Percentiles rank a stretch among this genome's conserved stretches.
phyloP scores from a whole-genome alignment of 2,113 vertebrate genomes.

The Seriola rivoliana region DNA sequence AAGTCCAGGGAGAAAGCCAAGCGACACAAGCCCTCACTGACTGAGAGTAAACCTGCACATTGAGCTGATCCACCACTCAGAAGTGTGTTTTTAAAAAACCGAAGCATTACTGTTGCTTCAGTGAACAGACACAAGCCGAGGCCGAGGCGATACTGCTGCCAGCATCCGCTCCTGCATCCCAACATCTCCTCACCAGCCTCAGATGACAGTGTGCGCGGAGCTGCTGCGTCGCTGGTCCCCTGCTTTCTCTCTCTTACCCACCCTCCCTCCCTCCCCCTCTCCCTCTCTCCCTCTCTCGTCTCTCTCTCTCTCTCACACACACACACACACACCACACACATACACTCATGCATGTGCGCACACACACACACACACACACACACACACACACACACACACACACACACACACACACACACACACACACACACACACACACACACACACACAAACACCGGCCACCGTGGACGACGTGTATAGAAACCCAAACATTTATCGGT shows the following conservation, averaged over 20 bases:
- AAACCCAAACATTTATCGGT: slow-evolving; percentile 73
- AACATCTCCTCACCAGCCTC: slow-evolving; percentile 68
- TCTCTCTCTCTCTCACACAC: background rate
- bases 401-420: background rate
- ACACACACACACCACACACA: background rate
- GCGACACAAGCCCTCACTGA: slow-evolving; percentile 26
- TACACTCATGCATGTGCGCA: too few relatives aligned
- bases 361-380: background rate
- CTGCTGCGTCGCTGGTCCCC: slow-evolving; percentile 72
- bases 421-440: background rate
- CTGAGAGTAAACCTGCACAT: slow-evolving; percentile 8
- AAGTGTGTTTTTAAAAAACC: background rate
- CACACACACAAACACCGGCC: slow-evolving; percentile 26
- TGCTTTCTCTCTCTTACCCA: slow-evolving; percentile 34
- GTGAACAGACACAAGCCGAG: slow-evolving; percentile 42
- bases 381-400: background rate
- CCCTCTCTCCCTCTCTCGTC: slow-evolving; percentile 9
- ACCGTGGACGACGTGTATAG: slow-evolving; percentile 76
- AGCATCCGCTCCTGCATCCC: slow-evolving; percentile 59
- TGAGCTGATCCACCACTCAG: slow-evolving; percentile 31
- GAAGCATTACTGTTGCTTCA: slow-evolving; percentile 42
- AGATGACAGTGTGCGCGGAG: slow-evolving; percentile 65
- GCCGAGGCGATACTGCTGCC: slow-evolving; percentile 32
- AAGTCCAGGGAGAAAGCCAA: slow-evolving; percentile 55
- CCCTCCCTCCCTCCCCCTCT: background rate